A percentile compares a stretch with the other conserved stretches of the same genome.
Evolutionary conservation across 2,888 invertebrate species (phyloP).

Genomic region (Lamproptera curius): DNA sequence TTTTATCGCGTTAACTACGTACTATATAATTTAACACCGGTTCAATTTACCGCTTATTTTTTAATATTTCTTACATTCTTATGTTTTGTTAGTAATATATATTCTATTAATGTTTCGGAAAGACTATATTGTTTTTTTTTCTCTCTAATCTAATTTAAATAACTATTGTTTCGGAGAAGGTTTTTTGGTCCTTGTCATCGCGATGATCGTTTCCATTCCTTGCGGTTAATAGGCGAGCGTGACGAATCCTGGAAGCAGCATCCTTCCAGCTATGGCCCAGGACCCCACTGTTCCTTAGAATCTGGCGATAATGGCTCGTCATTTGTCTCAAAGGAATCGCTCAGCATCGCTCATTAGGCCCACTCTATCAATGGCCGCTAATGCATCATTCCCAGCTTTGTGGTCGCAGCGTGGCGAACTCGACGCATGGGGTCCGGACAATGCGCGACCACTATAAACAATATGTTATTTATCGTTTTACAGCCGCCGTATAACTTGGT

Average conservation of each 20-base stretch:
- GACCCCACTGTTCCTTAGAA: slow-evolving; percentile 27
- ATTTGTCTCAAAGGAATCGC: slow-evolving; percentile 47
- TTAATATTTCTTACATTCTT: too few relatives aligned
- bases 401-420: slow-evolving; percentile 45
- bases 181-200: too few relatives aligned
- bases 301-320: slow-evolving; percentile 30
- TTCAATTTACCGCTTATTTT: too few relatives aligned
- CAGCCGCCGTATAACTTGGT: slow-evolving; percentile 64
- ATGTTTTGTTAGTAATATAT: too few relatives aligned
- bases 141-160: too few relatives aligned
- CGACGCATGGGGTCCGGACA: slow-evolving; percentile 63
- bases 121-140: too few relatives aligned
- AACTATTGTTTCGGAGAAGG: too few relatives aligned
- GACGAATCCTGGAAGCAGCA: slow-evolving; percentile 1
- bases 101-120: too few relatives aligned
- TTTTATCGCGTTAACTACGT: too few relatives aligned
- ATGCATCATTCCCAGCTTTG: slow-evolving; percentile 46
- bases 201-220: slow-evolving; percentile 2
- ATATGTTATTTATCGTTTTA: slow-evolving; percentile 73
- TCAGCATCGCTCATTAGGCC: slow-evolving; percentile 39
- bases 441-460: slow-evolving; percentile 54
- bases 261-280: slow-evolving; percentile 6
- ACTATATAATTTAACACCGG: too few relatives aligned
- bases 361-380: slow-evolving; percentile 48
- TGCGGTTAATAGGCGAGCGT: slow-evolving; percentile 5